Evolutionary conservation across 2,797 vertebrate genomes (phyloP).

Genomic region (Spheniscus humboldti): DNA sequence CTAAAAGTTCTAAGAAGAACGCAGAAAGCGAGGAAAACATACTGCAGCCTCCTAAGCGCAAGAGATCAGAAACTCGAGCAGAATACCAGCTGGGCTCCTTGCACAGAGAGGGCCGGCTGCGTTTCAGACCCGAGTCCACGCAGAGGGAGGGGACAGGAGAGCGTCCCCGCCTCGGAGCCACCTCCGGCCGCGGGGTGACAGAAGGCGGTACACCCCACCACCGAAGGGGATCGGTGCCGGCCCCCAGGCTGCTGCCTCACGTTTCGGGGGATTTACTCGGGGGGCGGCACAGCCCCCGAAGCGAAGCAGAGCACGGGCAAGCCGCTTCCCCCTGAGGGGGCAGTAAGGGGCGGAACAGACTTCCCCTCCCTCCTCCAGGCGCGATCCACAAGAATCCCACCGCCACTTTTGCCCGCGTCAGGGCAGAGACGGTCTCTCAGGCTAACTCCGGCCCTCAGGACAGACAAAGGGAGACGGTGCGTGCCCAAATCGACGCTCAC

Average conservation of each 20-base stretch:
- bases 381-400: not conserved
- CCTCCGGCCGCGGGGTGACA: not conserved
- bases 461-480: accelerated
- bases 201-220: accelerated
- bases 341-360: no score
- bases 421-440: no score
- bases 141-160: no score
- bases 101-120: not conserved
- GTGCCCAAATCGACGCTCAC: accelerated
- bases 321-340: no score
- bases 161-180: not conserved
- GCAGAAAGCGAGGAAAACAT: not conserved
- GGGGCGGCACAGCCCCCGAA: no score
- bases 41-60: accelerated
- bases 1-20: not conserved
- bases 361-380: not conserved
- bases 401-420: not conserved
- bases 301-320: no score
- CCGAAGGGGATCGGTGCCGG: accelerated
- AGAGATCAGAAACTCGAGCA: accelerated
- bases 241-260: not conserved
- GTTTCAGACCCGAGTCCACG: accelerated
- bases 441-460: no score
- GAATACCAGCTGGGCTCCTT: accelerated
- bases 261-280: not conserved